Conservation (phyloP, 2,797 vertebrate species). For the Dendrocincla fuliginosa region DNA sequence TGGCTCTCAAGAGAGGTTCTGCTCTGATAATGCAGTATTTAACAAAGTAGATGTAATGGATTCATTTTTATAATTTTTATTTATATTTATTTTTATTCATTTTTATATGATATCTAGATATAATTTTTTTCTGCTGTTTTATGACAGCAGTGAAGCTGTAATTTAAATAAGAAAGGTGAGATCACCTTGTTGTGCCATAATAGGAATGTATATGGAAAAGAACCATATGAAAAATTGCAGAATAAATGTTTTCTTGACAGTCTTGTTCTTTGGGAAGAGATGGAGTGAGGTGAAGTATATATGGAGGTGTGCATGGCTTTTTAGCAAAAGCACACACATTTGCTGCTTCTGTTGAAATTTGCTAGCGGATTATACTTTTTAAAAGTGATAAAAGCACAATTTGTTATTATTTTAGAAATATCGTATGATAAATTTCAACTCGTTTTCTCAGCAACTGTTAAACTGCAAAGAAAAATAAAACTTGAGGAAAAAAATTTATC, state of each 20-base stretch:
- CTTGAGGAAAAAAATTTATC: not conserved
- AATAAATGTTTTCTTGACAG: not conserved
- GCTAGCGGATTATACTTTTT: not conserved
- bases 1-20: not conserved
- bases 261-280: not conserved
- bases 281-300: not conserved
- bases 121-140: not conserved
- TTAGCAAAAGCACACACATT: not conserved
- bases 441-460: not conserved
- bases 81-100: too few relatives aligned
- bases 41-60: not conserved
- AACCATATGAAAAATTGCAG: not conserved
- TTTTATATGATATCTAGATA: too few relatives aligned
- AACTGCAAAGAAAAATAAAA: not conserved
- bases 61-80: not conserved
- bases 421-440: not conserved
- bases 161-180: not conserved
- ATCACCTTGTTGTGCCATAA: not conserved
- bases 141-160: not conserved
- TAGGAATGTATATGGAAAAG: not conserved
- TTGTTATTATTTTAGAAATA: not conserved
- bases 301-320: accelerated
- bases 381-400: not conserved
- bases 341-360: not conserved
- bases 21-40: not conserved